Evolutionary conservation across 2,888 invertebrate genomes (phyloP).

Genomic region (Microchrysa polita): DNA sequence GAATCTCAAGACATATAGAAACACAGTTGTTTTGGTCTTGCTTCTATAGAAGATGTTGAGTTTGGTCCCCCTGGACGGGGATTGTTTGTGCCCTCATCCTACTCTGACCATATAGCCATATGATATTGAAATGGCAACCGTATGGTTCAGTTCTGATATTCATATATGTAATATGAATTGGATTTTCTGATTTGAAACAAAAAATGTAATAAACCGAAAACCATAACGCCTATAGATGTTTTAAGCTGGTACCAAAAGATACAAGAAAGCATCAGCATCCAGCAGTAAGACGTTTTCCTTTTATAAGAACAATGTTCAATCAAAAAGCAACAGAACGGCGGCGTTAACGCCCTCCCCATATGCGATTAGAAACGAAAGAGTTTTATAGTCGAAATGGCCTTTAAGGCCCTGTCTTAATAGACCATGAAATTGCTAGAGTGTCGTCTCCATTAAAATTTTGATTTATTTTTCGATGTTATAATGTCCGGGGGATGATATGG

Average conservation of each 20-base stretch:
- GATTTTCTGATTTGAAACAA: background rate
- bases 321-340: background rate
- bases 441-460: background rate
- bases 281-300: too few species aligned
- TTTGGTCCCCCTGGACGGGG: too few species aligned
- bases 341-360: background rate
- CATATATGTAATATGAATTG: too few species aligned
- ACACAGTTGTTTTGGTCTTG: conserved; percentile 20
- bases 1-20: background rate
- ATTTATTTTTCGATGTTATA: conserved; percentile 4
- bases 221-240: background rate
- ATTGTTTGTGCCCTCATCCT: too few species aligned
- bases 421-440: conserved; percentile 9
- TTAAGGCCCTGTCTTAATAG: conserved; percentile 5
- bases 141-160: too few species aligned
- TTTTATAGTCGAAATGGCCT: conserved; percentile 1
- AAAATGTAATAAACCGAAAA: background rate
- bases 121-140: too few species aligned
- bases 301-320: background rate
- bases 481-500: too few species aligned
- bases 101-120: too few species aligned
- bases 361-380: conserved; percentile 6
- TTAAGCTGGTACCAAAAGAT: too few species aligned
- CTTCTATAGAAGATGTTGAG: background rate
- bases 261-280: too few species aligned